These are phyloP conservation scores for Myiothlypis chrysogaster DNA, from an alignment of 2,797 vertebrate species.

Conservation along the genomic window DNA sequence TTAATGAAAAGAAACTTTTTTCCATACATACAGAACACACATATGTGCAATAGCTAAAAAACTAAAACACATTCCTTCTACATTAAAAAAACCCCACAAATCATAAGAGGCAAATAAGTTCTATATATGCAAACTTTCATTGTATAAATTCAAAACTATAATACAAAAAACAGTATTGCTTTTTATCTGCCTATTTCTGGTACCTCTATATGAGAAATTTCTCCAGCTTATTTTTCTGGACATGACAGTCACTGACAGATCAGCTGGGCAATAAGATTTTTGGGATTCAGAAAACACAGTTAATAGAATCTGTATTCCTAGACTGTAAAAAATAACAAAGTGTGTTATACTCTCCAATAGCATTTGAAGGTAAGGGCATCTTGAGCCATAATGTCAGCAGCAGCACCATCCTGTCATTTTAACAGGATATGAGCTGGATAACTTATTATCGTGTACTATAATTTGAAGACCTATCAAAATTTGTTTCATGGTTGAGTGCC, in stretches of 20 bases:
- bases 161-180: background rate
- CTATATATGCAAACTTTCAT: background rate
- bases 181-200: background rate
- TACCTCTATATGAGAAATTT: background rate
- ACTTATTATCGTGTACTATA: background rate
- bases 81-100: fast-evolving
- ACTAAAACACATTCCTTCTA: background rate
- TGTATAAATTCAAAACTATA: background rate
- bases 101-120: background rate
- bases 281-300: background rate
- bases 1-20: background rate
- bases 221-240: background rate
- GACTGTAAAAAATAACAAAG: background rate
- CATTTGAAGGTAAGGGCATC: background rate
- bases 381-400: background rate
- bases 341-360: background rate
- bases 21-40: background rate
- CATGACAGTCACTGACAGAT: background rate
- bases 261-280: background rate
- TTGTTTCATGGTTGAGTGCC: background rate
- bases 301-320: background rate
- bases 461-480: background rate
- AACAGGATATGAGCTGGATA: background rate
- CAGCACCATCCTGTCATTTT: background rate
- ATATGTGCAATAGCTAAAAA: background rate